A percentile compares a stretch with the other conserved stretches of the same genome.
These are phyloP conservation scores for Bradypus variegatus DNA, from an alignment of 2,797 vertebrate species.

Conservation along the genomic window DNA sequence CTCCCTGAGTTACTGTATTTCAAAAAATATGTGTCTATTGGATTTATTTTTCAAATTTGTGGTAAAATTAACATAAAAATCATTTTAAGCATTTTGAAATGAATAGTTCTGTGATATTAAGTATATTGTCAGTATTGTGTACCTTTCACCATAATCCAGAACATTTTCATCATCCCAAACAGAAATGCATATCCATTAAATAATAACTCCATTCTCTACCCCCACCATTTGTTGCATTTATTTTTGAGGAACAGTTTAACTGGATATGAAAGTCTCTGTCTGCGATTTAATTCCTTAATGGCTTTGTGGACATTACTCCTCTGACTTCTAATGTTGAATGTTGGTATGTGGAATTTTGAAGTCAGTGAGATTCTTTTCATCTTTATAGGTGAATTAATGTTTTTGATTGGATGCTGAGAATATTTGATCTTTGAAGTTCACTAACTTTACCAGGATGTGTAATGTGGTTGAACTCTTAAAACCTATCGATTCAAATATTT, in stretches of 20 bases:
- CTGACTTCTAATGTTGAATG: not conserved
- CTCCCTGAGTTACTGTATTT: not conserved
- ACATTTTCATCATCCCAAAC: too few species aligned
- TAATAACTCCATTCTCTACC: too few species aligned
- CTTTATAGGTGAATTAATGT: not conserved
- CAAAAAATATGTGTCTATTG: not conserved
- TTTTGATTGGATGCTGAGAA: constrained; percentile 15
- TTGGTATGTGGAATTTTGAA: constrained; percentile 23
- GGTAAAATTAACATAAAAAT: too few species aligned
- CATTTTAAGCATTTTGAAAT: too few species aligned
- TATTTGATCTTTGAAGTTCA: not conserved
- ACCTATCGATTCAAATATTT: constrained; percentile 9
- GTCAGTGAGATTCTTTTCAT: not conserved
- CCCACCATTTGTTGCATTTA: too few species aligned
- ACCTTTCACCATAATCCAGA: too few species aligned
- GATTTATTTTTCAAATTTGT: not conserved
- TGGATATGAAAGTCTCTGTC: constrained; percentile 45
- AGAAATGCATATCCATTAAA: too few species aligned
- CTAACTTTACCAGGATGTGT: not conserved
- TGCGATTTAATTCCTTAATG: not conserved
- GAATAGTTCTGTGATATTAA: too few species aligned
- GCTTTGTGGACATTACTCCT: not conserved
- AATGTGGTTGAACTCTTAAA: not conserved
- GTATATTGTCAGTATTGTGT: too few species aligned
- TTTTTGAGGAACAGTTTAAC: constrained; percentile 35